Evolutionary conservation across 2,113 vertebrate species (phyloP).

Genomic region (Odobenus rosmarus): DNA sequence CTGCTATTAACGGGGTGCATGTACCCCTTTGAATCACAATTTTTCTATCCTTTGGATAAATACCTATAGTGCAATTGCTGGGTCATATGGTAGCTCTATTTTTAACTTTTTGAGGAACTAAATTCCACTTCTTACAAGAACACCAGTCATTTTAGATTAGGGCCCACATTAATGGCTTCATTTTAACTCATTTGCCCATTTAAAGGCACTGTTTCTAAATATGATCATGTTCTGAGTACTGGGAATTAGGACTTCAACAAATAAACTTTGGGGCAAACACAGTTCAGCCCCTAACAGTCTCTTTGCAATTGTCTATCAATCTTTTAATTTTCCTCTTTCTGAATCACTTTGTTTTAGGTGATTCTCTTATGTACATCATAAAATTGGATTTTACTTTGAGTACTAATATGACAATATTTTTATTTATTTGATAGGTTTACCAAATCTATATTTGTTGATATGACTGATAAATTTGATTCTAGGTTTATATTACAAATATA

Average conservation of each 20-base stretch:
- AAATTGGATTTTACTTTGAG: not conserved
- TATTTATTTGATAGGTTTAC: not conserved
- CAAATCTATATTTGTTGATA: not conserved
- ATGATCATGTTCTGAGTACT: not conserved
- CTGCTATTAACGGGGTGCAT: not conserved
- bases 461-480: not conserved
- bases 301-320: not conserved
- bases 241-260: not conserved
- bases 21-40: not conserved
- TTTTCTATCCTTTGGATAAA: not conserved
- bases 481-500: not conserved
- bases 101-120: not conserved
- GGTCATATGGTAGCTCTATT: not conserved
- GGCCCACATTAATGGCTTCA: not conserved
- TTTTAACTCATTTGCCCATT: not conserved
- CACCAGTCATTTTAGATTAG: not conserved
- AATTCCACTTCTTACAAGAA: not conserved
- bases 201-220: not conserved
- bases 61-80: not conserved
- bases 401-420: not conserved
- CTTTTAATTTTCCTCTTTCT: not conserved
- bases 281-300: not conserved
- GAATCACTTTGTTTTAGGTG: constrained; percentile 8
- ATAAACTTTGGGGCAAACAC: not conserved
- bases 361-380: not conserved